Conservation (phyloP, 1,140 invertebrate species). For the Ditylenchus dipsaci region DNA sequence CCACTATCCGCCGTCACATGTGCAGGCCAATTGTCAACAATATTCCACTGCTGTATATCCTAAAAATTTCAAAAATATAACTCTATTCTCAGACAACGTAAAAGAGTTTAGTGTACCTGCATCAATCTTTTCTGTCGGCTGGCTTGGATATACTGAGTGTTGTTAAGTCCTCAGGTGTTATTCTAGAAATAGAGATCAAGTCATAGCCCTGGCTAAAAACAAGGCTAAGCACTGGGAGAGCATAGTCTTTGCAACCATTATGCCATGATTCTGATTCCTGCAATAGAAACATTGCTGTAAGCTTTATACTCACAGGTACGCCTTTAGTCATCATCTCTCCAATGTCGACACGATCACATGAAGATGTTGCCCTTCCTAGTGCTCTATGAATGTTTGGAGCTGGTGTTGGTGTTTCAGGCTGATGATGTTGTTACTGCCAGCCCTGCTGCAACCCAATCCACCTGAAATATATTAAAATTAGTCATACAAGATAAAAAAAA, state of each 20-base stretch:
- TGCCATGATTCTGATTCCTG: constrained; percentile 84
- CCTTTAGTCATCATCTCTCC: constrained; percentile 65
- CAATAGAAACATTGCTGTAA: no score
- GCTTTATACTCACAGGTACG: constrained; percentile 60
- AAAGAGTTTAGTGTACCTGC: constrained; percentile 59
- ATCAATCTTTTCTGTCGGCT: constrained; percentile 91
- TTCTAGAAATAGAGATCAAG: constrained; percentile 88
- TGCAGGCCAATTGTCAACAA: constrained; percentile 36
- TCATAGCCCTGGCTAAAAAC: constrained; percentile 93
- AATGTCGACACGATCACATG: constrained; percentile 59
- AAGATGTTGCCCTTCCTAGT: no score
- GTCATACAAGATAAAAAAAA: no score
- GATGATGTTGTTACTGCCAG: no score
- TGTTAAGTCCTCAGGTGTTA: constrained; percentile 86
- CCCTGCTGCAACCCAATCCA: no score
- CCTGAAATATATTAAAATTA: no score
- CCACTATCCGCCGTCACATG: constrained; percentile 13
- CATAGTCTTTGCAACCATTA: constrained; percentile 88
- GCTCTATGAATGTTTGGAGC: no score
- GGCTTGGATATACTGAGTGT: constrained; percentile 91
- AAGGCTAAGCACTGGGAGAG: constrained; percentile 91
- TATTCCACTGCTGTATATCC: constrained; percentile 79
- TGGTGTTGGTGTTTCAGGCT: no score
- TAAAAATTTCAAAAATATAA: no score
- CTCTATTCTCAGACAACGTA: no score